Evolutionary conservation across 30 jellyfish, hydroid and myxozoan genomes (phyloP).

Genomic region (Cassiopea xamachana): DNA sequence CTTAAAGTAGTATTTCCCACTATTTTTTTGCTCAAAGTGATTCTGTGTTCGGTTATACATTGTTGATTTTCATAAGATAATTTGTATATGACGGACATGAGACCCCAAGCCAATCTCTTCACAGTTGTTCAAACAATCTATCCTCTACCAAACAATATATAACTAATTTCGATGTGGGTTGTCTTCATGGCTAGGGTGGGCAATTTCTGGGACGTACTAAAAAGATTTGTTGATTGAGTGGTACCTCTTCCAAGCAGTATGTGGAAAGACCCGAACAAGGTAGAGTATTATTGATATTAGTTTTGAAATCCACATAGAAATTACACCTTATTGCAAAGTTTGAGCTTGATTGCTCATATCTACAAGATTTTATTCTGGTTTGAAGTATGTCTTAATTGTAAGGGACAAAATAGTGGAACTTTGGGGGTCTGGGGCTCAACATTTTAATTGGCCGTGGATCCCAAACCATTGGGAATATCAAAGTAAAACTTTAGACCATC

Average conservation of each 20-base stretch:
- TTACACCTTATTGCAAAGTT: background rate
- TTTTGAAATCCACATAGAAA: background rate
- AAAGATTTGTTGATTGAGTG: background rate
- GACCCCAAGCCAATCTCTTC: conserved; percentile 16
- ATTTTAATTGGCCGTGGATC: background rate
- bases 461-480: background rate
- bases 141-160: background rate
- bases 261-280: background rate
- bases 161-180: background rate
- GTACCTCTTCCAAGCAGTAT: background rate
- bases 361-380: background rate
- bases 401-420: background rate
- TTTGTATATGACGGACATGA: background rate
- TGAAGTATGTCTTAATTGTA: background rate
- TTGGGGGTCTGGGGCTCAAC: background rate
- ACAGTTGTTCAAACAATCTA: background rate
- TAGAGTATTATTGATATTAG: background rate
- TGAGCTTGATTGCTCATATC: background rate
- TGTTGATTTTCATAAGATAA: background rate
- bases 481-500: background rate
- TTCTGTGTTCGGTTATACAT: background rate
- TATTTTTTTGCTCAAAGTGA: background rate
- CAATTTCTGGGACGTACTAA: background rate
- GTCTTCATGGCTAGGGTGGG: background rate
- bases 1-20: background rate